Evolutionary conservation across 2,113 vertebrate species (phyloP).

Genomic region (Meles meles): DNA sequence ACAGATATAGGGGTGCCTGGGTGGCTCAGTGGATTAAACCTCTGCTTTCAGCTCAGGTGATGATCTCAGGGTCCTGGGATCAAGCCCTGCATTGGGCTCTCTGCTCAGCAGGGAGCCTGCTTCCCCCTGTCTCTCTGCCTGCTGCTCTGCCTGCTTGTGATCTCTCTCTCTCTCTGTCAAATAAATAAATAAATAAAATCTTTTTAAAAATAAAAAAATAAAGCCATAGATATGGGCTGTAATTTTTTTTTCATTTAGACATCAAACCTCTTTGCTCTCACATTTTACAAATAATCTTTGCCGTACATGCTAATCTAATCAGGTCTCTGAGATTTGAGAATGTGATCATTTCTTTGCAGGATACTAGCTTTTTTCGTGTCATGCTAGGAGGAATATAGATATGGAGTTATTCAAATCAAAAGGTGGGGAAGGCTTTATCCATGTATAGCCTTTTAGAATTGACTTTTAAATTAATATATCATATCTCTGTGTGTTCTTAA

Average conservation of each 20-base stretch:
- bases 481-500: not conserved
- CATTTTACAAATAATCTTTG: not conserved
- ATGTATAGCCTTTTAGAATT: not conserved
- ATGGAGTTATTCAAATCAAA: not conserved
- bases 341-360: not conserved
- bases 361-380: not conserved
- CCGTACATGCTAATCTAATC: not conserved
- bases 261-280: not conserved
- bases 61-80: no score
- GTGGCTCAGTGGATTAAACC: no score
- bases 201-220: no score
- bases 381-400: not conserved
- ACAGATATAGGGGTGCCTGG: not conserved
- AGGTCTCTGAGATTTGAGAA: not conserved
- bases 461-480: not conserved
- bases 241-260: not conserved
- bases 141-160: no score
- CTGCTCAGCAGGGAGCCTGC: no score
- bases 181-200: no score
- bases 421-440: accelerated
- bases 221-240: not conserved
- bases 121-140: no score
- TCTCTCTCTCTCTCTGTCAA: no score
- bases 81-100: no score
- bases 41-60: no score